These are phyloP conservation scores for Thomomys bottae DNA, from an alignment of 2,113 vertebrate genomes.

Conservation along the genomic window DNA sequence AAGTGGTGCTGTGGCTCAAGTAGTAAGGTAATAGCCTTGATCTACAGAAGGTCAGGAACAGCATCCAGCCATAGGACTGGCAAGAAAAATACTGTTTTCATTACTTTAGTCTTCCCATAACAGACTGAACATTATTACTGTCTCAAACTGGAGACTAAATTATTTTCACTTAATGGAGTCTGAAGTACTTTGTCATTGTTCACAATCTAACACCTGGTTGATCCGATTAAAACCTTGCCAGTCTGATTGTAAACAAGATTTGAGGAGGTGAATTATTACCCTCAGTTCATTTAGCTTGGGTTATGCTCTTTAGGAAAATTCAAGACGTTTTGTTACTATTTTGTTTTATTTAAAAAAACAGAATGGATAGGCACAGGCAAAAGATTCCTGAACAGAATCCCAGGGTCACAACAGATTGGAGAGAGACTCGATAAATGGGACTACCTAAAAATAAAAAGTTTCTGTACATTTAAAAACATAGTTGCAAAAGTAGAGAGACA, in stretches of 20 bases:
- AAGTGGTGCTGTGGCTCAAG: no score
- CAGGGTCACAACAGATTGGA: no score
- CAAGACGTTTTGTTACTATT: neutral
- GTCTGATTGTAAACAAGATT: constrained; percentile 23
- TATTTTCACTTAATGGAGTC: neutral
- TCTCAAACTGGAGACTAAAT: neutral
- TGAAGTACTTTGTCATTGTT: neutral
- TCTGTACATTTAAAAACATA: no score
- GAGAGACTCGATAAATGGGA: no score
- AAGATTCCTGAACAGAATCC: no score
- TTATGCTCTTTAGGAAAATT: neutral
- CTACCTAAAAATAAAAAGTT: no score
- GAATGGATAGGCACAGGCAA: no score
- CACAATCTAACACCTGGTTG: neutral
- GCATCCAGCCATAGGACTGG: no score
- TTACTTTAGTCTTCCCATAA: constrained; percentile 27
- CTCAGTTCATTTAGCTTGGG: neutral
- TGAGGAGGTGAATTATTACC: neutral
- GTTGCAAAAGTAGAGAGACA: no score
- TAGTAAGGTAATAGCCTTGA: no score
- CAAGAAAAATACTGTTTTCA: neutral
- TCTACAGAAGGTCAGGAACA: no score
- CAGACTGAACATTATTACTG: neutral
- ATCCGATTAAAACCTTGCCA: neutral
- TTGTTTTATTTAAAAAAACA: neutral